Base-by-base conservation (phyloP, 2,797 vertebrate species). In the Micropoecilia bifurca region DNA sequence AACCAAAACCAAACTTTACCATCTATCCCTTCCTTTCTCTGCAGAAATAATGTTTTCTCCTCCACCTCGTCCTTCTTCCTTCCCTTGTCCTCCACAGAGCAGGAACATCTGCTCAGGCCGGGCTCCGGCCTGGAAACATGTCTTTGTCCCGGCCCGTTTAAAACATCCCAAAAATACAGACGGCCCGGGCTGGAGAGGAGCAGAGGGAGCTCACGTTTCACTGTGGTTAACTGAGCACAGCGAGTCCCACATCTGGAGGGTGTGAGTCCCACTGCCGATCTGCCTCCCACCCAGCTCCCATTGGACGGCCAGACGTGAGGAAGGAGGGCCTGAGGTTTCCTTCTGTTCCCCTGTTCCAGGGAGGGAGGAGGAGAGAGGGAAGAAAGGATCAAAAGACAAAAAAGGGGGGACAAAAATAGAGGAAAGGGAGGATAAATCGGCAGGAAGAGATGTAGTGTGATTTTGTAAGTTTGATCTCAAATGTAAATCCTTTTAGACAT, bases 111-210 rank as follows among this genome's bases (percentile, higher is more conserved):
- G 89, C 83, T 91, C 85, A 72, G 45, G 22, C 80, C 4, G 43
- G 76, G 79, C 82, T 83, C 77, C 75, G 83, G 80, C 81, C 86
- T 85, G 87, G 75, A 71, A 87, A 91, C 90, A 91, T 86, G 88
- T 91, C 91, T 90, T 85, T 88, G 92, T 92, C 76, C 87, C 81
- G 77, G 78, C 76, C 46, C 66, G 39, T 79, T 88, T 89, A 68
- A 89, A 92, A 93, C 90, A 92, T 92, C 93, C 91, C 82, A 81
- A 71, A 87, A 92, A 89, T 90, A 90, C 87, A 78, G 63, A 2
- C 18, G 39, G 63, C 18, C 20, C 20, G 22, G 79, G 3, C 41
- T 41, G 28, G 43, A 63, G 59, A 69, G 61, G 81, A 82, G 87
- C 88, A 73, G 83, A 69, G 73, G 46, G 25, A 75, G 84, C 80